Conservation (phyloP, 1,140 invertebrate species). For the Brachionus rubens region DNA sequence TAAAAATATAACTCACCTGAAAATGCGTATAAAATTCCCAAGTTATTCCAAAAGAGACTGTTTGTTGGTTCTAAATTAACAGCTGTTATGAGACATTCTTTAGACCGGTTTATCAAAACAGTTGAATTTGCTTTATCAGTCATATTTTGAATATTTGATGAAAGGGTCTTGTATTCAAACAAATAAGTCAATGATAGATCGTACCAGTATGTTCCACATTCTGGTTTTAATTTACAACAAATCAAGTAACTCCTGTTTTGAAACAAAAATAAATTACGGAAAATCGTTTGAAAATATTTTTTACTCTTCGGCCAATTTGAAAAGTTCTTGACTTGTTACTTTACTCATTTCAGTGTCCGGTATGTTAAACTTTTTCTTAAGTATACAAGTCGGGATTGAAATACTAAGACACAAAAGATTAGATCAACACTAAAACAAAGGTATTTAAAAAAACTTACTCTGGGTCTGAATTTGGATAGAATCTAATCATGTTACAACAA, state of each 20-base stretch:
- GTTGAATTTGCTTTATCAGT: slow-evolving; percentile 10
- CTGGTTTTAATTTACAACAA: slow-evolving; percentile 38
- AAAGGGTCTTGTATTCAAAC: not conserved
- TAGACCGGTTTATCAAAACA: not conserved
- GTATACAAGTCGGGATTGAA: not conserved
- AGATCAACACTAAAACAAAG: not conserved
- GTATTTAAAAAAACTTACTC: not conserved
- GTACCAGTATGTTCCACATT: slow-evolving; percentile 24
- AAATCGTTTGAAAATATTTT: too few relatives aligned
- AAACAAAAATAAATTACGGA: not conserved
- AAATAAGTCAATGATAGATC: slow-evolving; percentile 24
- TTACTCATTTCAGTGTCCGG: slow-evolving; percentile 7
- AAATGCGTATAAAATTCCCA: slow-evolving; percentile 38
- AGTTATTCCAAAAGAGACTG: slow-evolving; percentile 12
- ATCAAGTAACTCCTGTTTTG: slow-evolving; percentile 29
- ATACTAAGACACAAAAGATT: slow-evolving; percentile 21
- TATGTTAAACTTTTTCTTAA: slow-evolving; percentile 37
- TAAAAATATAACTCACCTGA: not conserved
- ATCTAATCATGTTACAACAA: slow-evolving; percentile 21
- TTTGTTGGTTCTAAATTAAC: slow-evolving; percentile 24
- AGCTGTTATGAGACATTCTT: slow-evolving; percentile 32
- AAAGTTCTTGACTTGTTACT: not conserved
- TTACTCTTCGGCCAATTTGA: slow-evolving; percentile 45
- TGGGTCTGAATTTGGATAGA: not conserved
- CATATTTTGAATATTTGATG: slow-evolving; percentile 2